Conservation (phyloP, 2,113 vertebrate species). For the Notothenia coriiceps region DNA sequence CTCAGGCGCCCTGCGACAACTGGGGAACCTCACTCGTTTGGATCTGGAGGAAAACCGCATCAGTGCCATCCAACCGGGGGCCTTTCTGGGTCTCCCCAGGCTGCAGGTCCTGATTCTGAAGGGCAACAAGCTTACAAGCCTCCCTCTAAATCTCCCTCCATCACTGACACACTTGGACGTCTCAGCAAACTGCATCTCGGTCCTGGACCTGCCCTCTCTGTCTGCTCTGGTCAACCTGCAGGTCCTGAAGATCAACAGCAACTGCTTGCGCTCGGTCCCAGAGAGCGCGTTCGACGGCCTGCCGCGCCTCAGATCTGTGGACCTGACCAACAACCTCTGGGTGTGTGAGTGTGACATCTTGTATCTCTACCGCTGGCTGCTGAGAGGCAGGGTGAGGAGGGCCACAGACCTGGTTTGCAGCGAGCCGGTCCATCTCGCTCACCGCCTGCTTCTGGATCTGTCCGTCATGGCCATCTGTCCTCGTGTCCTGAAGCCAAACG, state of each 20-base stretch:
- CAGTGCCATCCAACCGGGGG: slow-evolving; percentile 80
- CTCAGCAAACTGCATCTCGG: slow-evolving; percentile 83
- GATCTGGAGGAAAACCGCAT: slow-evolving; percentile 84
- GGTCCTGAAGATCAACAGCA: slow-evolving; percentile 84
- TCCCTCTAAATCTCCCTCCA: slow-evolving; percentile 78
- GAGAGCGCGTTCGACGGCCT: slow-evolving; percentile 79
- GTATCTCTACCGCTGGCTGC: slow-evolving; percentile 83
- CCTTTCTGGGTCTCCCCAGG: slow-evolving; percentile 71
- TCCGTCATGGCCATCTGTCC: slow-evolving; percentile 82
- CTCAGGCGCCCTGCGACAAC: slow-evolving; percentile 72
- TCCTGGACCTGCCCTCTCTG: slow-evolving; percentile 76
- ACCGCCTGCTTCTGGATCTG: slow-evolving; percentile 78
- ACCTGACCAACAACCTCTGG: slow-evolving; percentile 83
- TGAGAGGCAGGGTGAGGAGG: slow-evolving; percentile 73
- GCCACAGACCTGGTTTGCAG: slow-evolving; percentile 80
- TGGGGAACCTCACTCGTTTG: slow-evolving; percentile 82
- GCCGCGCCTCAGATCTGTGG: slow-evolving; percentile 73
- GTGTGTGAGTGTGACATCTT: slow-evolving; percentile 84
- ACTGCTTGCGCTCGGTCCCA: slow-evolving; percentile 82
- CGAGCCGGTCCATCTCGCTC: slow-evolving; percentile 79
- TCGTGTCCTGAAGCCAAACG: slow-evolving; percentile 62
- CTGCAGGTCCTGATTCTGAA: slow-evolving; percentile 79
- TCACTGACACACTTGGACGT: slow-evolving; percentile 82
- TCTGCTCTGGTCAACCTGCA: slow-evolving; percentile 80
- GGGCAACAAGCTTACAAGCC: slow-evolving; percentile 77